Evolutionary conservation across 2,888 invertebrate species (phyloP), one percentile per base, ranked within the genome.

Genomic region (Mythimna impura): DNA sequence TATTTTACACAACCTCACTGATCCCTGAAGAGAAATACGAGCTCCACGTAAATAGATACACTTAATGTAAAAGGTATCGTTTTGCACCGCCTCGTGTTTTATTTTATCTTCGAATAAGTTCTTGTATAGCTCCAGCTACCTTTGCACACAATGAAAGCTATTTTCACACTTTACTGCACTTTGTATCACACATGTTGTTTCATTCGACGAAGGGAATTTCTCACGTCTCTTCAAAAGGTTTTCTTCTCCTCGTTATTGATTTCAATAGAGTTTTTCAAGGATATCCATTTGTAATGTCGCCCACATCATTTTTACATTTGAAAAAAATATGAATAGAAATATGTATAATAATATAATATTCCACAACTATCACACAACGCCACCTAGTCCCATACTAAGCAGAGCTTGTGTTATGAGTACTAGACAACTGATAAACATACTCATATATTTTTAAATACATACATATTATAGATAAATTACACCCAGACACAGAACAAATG

Each of bases 51-150:
- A 83, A 83, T 80, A 80, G 52, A 40, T 54, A 80, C 70, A 71
- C 83, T 81, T 81, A 74, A 74, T 65, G 70, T 71, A 60, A 80
- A 65, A 79, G 55, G 81, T 76, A 76, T 82, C 81, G 73, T 68
- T 73, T 81, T 83, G 80, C 81, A 81, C 62, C 25, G 30, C 17
- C 63, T 62, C 60, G 47, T 60, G 66, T 81, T 81, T 80, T 66
- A 78, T 82, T 80, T 82, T 65, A 80, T 71, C 65, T 62, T 47
- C 58, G 14, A 52, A 66, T 60, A 70, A 77, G 77, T 77, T 62
- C 57, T 36, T 40, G 58, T 73, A 67, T 57, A 25, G 25, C 54
- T 54, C 8, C 22, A 60, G 57, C 57, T 65, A 66, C 55, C 72
- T 73, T 64, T 55, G 34, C 60, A 79, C 63, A 71, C 64, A 84